A percentile compares a stretch with the other conserved stretches of the same genome.
phyloP scores from a whole-genome alignment of 2,113 vertebrate genomes.

The Gobiocypris rarus region DNA sequence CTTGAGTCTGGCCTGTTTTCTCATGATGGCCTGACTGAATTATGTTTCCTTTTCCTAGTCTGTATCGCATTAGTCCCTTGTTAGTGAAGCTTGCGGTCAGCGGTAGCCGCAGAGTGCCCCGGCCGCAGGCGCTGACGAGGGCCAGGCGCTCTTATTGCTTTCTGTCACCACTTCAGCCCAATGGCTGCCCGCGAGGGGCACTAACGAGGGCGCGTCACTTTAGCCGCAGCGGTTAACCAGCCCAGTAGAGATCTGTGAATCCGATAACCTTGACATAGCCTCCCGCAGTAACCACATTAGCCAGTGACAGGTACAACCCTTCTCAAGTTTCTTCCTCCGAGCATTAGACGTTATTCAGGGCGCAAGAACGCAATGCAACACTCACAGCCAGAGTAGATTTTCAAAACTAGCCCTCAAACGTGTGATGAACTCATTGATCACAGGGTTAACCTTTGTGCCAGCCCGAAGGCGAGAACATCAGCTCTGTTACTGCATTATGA shows the following conservation, averaged over 20 bases:
- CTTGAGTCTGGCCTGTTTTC: constrained; percentile 24
- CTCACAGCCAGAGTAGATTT: constrained; percentile 39
- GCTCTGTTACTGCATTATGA: constrained; percentile 42
- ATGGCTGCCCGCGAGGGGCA: constrained; percentile 6
- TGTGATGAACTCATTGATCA: constrained; percentile 53
- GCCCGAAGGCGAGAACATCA: constrained; percentile 40
- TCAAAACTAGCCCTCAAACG: constrained; percentile 42
- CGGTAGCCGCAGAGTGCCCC: constrained; percentile 31
- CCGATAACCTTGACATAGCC: constrained; percentile 30
- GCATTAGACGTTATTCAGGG: constrained; percentile 51
- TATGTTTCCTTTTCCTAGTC: constrained; percentile 12
- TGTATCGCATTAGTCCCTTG: constrained; percentile 42
- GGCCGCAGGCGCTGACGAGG: constrained; percentile 29
- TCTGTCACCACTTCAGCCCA: constrained; percentile 22
- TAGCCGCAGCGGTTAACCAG: constrained; percentile 53
- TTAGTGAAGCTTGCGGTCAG: constrained; percentile 23
- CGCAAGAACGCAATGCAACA: background rate
- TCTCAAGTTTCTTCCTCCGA: constrained; percentile 41
- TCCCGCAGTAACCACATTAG: constrained; percentile 57
- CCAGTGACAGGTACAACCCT: constrained; percentile 48
- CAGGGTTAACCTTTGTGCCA: constrained; percentile 59
- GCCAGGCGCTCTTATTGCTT: constrained; percentile 42
- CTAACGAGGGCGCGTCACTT: constrained; percentile 44
- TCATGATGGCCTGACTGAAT: constrained; percentile 17
- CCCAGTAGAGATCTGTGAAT: constrained; percentile 19